These are phyloP conservation scores for Pantherophis vulpinus DNA, from an alignment of 2,797 vertebrate species.

Conservation along the genomic window DNA sequence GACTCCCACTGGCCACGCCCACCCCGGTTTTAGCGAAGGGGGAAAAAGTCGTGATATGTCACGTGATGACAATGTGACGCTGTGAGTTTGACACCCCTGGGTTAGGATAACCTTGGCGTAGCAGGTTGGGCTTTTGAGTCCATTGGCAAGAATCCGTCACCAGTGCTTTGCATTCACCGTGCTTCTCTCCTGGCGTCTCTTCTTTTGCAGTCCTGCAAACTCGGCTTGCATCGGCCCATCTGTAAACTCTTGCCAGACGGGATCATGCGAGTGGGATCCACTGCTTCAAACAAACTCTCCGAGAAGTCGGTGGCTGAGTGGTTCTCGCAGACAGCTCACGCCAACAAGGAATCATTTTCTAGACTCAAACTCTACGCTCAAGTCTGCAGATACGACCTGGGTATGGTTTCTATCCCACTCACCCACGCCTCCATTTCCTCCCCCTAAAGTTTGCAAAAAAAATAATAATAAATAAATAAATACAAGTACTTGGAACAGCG, in stretches of 20 bases:
- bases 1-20: no score
- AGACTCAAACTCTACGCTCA: conserved; percentile 98
- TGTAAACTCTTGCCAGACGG: conserved; percentile 92
- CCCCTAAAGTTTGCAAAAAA: not conserved
- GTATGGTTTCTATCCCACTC: conserved; percentile 67
- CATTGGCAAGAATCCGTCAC: not conserved
- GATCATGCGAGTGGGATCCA: conserved; percentile 89
- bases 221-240: conserved; percentile 97
- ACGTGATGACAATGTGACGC: no score
- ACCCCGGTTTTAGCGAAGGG: no score
- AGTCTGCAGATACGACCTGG: conserved; percentile 96
- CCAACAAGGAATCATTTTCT: conserved; percentile 88
- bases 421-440: conserved; percentile 1
- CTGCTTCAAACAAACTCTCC: conserved; percentile 83
- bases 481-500: not conserved
- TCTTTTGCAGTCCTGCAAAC: conserved; percentile 86
- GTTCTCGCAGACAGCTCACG: conserved; percentile 90
- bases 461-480: not conserved
- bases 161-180: not conserved
- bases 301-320: conserved; percentile 94
- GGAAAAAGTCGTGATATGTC: no score
- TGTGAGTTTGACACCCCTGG: not conserved
- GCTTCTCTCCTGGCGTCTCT: conserved; percentile 6
- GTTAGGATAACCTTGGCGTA: not conserved
- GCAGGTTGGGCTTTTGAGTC: not conserved